phyloP scores from a whole-genome alignment of 2,113 vertebrate species.

The Lagopus leucura region DNA sequence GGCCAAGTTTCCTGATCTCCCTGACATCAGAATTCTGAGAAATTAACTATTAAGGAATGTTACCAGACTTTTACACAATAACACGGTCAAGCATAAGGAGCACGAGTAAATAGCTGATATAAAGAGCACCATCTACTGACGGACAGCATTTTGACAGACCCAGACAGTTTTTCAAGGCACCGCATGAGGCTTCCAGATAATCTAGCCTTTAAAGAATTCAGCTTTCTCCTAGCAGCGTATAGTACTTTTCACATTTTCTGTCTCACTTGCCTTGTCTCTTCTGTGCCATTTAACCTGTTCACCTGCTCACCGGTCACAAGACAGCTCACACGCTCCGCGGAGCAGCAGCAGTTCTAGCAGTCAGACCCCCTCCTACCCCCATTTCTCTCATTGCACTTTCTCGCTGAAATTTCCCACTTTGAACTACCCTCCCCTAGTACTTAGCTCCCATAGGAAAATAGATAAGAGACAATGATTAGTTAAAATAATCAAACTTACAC shows the following conservation, averaged over 20 bases:
- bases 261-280: background rate
- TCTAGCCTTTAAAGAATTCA: background rate
- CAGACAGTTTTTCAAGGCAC: background rate
- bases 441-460: background rate
- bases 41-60: slow-evolving; percentile 20
- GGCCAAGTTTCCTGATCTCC: background rate
- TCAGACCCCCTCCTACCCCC: background rate
- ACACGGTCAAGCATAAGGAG: background rate
- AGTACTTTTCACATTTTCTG: background rate
- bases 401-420: background rate
- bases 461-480: background rate
- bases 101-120: slow-evolving; percentile 14
- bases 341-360: background rate
- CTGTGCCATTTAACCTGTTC: background rate
- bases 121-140: slow-evolving; percentile 69
- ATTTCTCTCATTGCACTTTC: background rate
- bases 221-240: background rate
- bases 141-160: slow-evolving; percentile 6
- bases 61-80: slow-evolving; percentile 23
- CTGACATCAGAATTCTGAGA: slow-evolving; percentile 21
- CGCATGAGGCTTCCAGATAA: background rate
- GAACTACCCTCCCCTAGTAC: background rate
- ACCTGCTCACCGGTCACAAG: fast-evolving
- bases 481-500: background rate
- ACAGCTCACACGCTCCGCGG: background rate